phyloP scores from a whole-genome alignment of 2,113 vertebrate species.

The Malurus elegans region DNA sequence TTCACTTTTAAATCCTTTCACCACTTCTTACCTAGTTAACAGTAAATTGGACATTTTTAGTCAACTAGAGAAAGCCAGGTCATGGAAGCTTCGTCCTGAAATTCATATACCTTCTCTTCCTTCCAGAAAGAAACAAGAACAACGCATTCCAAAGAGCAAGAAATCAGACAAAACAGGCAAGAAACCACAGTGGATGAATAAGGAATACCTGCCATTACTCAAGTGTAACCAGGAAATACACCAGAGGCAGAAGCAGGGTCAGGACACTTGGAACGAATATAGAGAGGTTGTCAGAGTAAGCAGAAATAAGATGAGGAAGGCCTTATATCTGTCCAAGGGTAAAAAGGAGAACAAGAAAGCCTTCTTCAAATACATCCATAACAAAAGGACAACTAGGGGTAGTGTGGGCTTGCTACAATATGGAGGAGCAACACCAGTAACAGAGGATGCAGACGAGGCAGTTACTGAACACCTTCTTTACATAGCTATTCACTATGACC shows the following conservation, averaged over 20 bases:
- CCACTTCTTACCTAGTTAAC: not conserved
- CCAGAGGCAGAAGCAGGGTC: fast-evolving
- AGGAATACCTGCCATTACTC: not conserved
- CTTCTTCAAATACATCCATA: not conserved
- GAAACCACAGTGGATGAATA: not conserved
- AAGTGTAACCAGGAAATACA: not conserved
- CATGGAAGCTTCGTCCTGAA: not conserved
- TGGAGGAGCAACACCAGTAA: not conserved
- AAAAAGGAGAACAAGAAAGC: not conserved
- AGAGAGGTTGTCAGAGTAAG: not conserved
- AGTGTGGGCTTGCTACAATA: not conserved
- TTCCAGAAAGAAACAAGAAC: not conserved
- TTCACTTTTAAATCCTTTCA: not conserved
- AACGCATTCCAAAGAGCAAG: not conserved
- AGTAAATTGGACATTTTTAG: not conserved
- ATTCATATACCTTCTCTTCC: not conserved
- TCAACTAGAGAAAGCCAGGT: not conserved
- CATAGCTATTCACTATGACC: not conserved
- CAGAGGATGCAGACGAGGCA: not conserved
- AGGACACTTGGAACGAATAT: not conserved
- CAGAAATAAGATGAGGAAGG: not conserved
- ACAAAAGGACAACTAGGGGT: not conserved
- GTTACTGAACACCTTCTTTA: not conserved
- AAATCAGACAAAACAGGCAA: not conserved
- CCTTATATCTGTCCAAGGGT: not conserved